These are phyloP conservation scores for Meghimatium bilineatum DNA, from an alignment of 2,888 invertebrate species.

Conservation along the genomic window DNA sequence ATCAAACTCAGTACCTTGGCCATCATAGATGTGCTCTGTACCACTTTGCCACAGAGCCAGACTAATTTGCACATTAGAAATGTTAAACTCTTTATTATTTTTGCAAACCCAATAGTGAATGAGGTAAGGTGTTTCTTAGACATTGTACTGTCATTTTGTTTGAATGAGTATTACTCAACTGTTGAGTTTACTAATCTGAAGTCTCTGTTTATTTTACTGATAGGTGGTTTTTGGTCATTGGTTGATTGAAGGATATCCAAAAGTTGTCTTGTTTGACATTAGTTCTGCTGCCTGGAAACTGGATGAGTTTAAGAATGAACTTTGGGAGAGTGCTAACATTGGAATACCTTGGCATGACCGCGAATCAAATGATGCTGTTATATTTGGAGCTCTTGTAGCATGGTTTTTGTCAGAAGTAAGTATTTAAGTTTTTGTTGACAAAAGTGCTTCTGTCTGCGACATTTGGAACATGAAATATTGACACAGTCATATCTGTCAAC, in stretches of 20 bases:
- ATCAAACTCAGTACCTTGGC: too few species aligned
- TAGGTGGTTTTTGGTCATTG: conserved; percentile 96
- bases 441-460: neutral
- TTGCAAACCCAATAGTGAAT: too few species aligned
- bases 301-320: conserved; percentile 94
- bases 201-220: neutral
- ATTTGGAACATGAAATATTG: too few species aligned
- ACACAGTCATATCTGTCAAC: too few species aligned
- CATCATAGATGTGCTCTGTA: too few species aligned
- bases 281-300: conserved; percentile 97
- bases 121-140: too few species aligned
- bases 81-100: too few species aligned
- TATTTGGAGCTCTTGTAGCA: conserved; percentile 95
- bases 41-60: too few species aligned
- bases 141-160: neutral
- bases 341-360: conserved; percentile 96
- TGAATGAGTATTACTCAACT: neutral
- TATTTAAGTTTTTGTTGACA: neutral
- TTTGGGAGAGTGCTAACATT: conserved; percentile 90
- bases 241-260: conserved; percentile 99
- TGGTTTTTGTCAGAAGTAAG: conserved; percentile 91
- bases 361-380: conserved; percentile 97
- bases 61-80: too few species aligned
- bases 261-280: conserved; percentile 97
- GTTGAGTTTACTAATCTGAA: neutral